These are phyloP conservation scores for Nannobrachium achirus DNA, from an alignment of 2,113 vertebrate species.

Conservation along the genomic window DNA sequence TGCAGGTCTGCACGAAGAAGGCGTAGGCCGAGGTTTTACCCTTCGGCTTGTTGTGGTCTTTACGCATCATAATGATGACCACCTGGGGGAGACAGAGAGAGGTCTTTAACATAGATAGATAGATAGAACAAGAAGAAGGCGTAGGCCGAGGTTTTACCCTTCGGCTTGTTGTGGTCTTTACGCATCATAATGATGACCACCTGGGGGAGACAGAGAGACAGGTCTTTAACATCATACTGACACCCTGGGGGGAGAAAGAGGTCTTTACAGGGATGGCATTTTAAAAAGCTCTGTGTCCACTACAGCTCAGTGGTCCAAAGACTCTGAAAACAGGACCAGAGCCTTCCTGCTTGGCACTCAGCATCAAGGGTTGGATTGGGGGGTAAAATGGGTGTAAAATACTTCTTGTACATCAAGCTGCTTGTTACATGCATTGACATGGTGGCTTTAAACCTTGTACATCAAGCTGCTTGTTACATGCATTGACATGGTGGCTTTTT, in stretches of 20 bases:
- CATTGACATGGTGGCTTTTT: too few species aligned
- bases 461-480: too few species aligned
- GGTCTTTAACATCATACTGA: too few species aligned
- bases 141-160: constrained; percentile 91
- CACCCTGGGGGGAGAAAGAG: too few species aligned
- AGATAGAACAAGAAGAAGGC: constrained; percentile 83
- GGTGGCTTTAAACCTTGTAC: too few species aligned
- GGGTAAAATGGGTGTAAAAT: too few species aligned
- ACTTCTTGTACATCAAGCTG: too few species aligned
- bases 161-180: background rate
- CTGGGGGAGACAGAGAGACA: background rate
- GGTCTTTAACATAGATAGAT: background rate
- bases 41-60: constrained; percentile 91
- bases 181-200: constrained; percentile 32
- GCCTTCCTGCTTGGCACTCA: too few species aligned
- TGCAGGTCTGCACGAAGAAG: constrained; percentile 93
- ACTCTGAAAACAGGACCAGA: background rate
- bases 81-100: background rate
- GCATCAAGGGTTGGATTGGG: too few species aligned
- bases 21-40: constrained; percentile 96
- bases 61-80: constrained; percentile 85
- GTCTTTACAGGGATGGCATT: background rate
- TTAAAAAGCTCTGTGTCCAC: too few species aligned
- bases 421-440: too few species aligned
- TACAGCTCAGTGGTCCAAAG: too few species aligned